Percentiles rank a stretch among this genome's conserved stretches.
Conservation (phyloP, 2,113 vertebrate species). For the Seriola aureovittata region DNA sequence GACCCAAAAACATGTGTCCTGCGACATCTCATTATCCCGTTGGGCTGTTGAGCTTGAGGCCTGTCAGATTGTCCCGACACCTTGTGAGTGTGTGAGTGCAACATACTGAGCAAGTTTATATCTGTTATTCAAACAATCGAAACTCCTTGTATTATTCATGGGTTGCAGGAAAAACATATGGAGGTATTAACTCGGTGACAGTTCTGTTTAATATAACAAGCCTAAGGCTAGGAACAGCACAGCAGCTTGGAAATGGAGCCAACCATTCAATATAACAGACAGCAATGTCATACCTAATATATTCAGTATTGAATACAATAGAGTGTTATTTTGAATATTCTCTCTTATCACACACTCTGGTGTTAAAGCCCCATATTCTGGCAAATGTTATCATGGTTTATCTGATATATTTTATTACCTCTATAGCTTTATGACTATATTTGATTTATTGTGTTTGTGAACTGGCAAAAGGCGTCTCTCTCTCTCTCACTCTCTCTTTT, state of each 20-base stretch:
- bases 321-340: slow-evolving; percentile 21
- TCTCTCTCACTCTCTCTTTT: too few relatives aligned
- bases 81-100: slow-evolving; percentile 15
- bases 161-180: slow-evolving; percentile 60
- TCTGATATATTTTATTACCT: slow-evolving; percentile 29
- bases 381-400: slow-evolving; percentile 13
- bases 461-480: background rate
- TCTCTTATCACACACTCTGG: background rate
- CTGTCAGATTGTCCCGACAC: background rate
- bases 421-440: slow-evolving; percentile 19
- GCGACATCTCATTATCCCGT: slow-evolving; percentile 4
- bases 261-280: slow-evolving; percentile 43
- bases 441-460: slow-evolving; percentile 23
- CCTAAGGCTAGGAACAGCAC: slow-evolving; percentile 50
- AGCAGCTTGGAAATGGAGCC: slow-evolving; percentile 56
- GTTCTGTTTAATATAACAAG: slow-evolving; percentile 62
- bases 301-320: slow-evolving; percentile 41
- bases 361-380: slow-evolving; percentile 9
- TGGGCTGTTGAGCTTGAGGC: background rate
- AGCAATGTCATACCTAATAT: slow-evolving; percentile 41
- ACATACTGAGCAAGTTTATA: slow-evolving; percentile 32
- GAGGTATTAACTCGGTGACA: slow-evolving; percentile 65
- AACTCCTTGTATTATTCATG: slow-evolving; percentile 77
- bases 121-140: slow-evolving; percentile 63
- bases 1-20: slow-evolving; percentile 49